These are phyloP conservation scores for Pygathrix nemaeus DNA, from an alignment of 2,113 vertebrate species.

Conservation along the genomic window DNA sequence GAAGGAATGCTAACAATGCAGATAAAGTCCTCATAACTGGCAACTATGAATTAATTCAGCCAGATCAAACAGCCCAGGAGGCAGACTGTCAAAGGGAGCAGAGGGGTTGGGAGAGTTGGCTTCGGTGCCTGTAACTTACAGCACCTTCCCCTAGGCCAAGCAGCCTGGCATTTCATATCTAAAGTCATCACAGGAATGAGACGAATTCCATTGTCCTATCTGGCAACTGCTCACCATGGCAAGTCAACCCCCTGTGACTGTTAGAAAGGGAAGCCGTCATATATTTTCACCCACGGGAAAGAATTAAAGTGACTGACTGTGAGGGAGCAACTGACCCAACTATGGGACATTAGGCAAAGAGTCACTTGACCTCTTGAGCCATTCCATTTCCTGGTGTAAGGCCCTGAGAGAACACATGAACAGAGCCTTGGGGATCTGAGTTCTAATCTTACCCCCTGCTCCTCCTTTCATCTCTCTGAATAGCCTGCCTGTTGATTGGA, in stretches of 20 bases:
- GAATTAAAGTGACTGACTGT: neutral
- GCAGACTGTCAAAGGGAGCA: neutral
- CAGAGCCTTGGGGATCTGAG: neutral
- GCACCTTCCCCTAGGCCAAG: constrained; percentile 21
- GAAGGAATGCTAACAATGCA: constrained; percentile 67
- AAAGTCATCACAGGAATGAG: constrained; percentile 29
- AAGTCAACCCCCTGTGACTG: constrained; percentile 34
- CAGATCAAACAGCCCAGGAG: neutral
- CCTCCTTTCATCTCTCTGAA: neutral
- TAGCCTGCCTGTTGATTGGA: neutral
- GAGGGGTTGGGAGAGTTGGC: constrained; percentile 10
- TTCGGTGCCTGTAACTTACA: neutral
- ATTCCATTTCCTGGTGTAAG: neutral
- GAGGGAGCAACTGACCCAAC: neutral
- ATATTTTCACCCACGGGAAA: constrained; percentile 3
- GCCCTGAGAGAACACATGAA: neutral
- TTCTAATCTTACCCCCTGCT: neutral
- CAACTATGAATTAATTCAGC: constrained; percentile 44
- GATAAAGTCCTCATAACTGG: constrained; percentile 43
- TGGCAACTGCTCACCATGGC: neutral
- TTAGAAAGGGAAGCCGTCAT: neutral
- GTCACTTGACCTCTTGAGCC: neutral
- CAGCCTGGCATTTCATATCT: constrained; percentile 11
- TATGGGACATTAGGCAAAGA: neutral
- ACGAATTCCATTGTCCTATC: constrained; percentile 49